Base-by-base conservation (phyloP, 64 coral and sea anemone genomes). In the Stichodactyla mertensii region DNA sequence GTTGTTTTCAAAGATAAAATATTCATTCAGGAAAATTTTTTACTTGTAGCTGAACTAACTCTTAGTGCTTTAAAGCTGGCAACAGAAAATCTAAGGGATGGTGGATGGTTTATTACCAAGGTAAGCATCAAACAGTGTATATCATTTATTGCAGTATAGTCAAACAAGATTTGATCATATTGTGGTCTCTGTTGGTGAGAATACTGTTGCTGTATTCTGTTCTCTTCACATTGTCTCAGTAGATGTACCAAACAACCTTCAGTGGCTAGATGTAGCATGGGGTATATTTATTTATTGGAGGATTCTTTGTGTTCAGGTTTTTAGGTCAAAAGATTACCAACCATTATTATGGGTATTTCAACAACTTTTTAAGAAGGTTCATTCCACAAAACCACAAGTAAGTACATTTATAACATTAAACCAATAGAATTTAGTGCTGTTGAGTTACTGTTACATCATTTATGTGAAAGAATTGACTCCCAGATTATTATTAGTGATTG, bases 41-140 rank as follows among this genome's bases (percentile, higher is more conserved):
- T 10, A n/a, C 23, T 74, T 51, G 52, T 26, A 98, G 95, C 95
- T 62, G 92, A 98, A 54, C 88, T 98, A 53, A 92, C 95, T 28
- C 85, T 98, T 20, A 89, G 88, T 80, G 95, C 95, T 62, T 55
- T 98, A 26, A 98, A 89, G 55, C 90, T 98, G 55, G 95, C 95
- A 51, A 91, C 92, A 83, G 92, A 90, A 10, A 88, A 93, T 62
- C 88, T 98, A 20, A 84, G 85, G 87, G 90, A 94, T 64, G 95
- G 95, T 52, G 95, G 95, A 89, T 98, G 95, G 95, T 98, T 98
- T 80, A 89, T 98, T 28, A 98, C 95, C 13, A 98, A 98, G 95
- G 95, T 98, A 12, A 16, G 86, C 57, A 10, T 6, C 19, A 9
- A 1, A 45, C 1, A 45, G 36, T 45, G 3, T 52, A 7, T 27